Evolutionary conservation across 2,113 vertebrate species (phyloP).

Genomic region (Tetrax tetrax): DNA sequence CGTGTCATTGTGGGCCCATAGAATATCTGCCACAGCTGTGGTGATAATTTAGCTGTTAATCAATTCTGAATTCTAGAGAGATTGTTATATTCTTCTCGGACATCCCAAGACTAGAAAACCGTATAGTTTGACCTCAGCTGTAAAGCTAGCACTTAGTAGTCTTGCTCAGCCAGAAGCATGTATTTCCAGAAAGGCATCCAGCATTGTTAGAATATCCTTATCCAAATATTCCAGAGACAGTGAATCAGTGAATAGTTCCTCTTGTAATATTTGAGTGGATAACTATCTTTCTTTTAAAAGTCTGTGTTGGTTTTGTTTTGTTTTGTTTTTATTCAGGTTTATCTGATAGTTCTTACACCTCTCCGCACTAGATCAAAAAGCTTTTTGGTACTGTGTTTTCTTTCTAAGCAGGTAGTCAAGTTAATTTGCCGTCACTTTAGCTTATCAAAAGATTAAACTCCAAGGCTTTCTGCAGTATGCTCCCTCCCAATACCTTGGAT

Average conservation of each 20-base stretch:
- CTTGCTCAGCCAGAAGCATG: not conserved
- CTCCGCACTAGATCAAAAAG: not conserved
- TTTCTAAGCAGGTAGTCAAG: not conserved
- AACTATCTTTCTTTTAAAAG: not conserved
- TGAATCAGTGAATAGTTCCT: not conserved
- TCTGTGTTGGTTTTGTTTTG: no score
- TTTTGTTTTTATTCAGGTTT: not conserved
- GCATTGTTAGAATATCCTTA: not conserved
- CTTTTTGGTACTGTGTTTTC: not conserved
- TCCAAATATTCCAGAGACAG: not conserved
- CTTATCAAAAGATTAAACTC: not conserved
- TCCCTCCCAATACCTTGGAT: not conserved
- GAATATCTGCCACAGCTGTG: not conserved
- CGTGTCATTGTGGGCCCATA: not conserved
- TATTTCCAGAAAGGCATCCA: not conserved
- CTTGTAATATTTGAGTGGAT: not conserved
- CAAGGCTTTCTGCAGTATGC: not conserved
- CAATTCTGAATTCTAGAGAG: not conserved
- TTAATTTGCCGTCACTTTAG: not conserved
- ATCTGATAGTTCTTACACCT: not conserved
- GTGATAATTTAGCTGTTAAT: not conserved
- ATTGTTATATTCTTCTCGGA: not conserved
- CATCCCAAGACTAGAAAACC: not conserved
- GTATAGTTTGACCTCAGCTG: not conserved
- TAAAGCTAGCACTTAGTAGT: not conserved